Evolutionary conservation across 2,797 vertebrate genomes (phyloP).

Genomic region (Acomys russatus): DNA sequence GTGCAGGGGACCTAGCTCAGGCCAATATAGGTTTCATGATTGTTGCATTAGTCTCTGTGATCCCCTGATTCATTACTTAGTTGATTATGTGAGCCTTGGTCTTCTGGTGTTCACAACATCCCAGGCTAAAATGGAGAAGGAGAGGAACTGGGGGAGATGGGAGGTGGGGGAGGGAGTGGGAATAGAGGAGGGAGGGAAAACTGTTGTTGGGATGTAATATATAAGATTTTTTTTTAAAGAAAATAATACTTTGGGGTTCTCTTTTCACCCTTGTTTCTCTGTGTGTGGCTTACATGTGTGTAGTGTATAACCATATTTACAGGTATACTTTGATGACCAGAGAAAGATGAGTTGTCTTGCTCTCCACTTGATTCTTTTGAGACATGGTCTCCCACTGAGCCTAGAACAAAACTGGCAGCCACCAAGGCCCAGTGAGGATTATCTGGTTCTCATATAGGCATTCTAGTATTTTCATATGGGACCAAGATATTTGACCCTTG

Average conservation of each 20-base stretch:
- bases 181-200: too few relatives aligned
- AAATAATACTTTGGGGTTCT: background rate
- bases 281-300: background rate
- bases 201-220: background rate
- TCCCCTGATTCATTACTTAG: background rate
- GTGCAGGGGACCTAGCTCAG: too few relatives aligned
- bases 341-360: background rate
- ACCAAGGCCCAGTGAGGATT: accelerated
- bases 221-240: background rate
- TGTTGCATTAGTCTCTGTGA: too few relatives aligned
- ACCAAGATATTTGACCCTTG: too few relatives aligned
- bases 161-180: background rate
- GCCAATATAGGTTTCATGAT: too few relatives aligned
- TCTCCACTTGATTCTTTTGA: background rate
- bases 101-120: background rate
- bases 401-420: background rate
- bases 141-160: too few relatives aligned
- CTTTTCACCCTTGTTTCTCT: background rate
- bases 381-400: background rate
- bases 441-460: background rate
- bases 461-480: too few relatives aligned
- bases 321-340: too few relatives aligned
- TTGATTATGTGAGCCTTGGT: background rate
- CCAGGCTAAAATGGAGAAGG: background rate
- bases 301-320: background rate